Evolutionary conservation across 1,140 invertebrate genomes (phyloP).

Genomic region (Mylabris phalerata): DNA sequence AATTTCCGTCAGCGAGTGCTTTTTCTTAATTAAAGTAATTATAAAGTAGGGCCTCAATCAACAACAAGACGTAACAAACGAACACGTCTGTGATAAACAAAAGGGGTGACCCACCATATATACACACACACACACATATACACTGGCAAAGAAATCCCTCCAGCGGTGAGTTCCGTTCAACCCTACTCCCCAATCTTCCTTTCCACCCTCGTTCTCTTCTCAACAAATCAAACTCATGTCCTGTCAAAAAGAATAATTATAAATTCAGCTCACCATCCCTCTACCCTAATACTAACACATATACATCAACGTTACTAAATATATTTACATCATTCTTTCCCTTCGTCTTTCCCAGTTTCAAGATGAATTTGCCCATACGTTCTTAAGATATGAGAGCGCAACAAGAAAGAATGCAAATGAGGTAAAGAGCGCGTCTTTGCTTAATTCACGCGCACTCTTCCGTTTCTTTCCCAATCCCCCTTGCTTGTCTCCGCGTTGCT

Average conservation of each 20-base stretch:
- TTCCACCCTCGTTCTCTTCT: no score
- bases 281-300: no score
- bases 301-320: no score
- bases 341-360: no score
- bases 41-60: constrained; percentile 26
- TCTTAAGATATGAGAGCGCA: constrained; percentile 21
- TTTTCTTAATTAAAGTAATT: constrained; percentile 36
- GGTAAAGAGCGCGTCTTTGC: constrained; percentile 40
- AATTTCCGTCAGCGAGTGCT: constrained; percentile 30
- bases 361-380: no score
- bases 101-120: constrained; percentile 3
- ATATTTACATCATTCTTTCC: no score
- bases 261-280: constrained; percentile 16
- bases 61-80: constrained; percentile 11
- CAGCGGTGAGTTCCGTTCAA: no score
- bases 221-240: no score
- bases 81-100: background rate
- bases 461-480: constrained; percentile 33
- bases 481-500: background rate
- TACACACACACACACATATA: background rate
- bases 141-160: no score
- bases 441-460: constrained; percentile 43
- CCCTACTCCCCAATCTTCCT: no score
- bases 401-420: constrained; percentile 41
- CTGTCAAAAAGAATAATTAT: constrained; percentile 15